These are phyloP conservation scores for Cyanoramphus novaezelandiae DNA, from an alignment of 2,113 vertebrate species.

Conservation along the genomic window DNA sequence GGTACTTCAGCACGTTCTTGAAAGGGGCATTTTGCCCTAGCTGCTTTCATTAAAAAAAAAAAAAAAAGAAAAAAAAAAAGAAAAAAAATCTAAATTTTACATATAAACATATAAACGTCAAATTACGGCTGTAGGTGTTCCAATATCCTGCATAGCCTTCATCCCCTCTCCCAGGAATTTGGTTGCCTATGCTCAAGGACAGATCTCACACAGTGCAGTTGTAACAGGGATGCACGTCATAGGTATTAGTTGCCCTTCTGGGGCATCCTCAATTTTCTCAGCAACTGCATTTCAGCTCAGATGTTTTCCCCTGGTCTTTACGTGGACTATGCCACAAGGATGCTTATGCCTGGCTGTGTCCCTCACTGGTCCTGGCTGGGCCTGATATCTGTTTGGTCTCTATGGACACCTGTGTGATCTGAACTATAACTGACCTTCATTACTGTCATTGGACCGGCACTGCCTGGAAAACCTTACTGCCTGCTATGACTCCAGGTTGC, in stretches of 20 bases:
- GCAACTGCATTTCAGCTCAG: background rate
- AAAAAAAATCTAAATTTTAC: background rate
- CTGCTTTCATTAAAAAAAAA: background rate
- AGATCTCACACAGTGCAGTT: background rate
- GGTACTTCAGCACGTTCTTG: background rate
- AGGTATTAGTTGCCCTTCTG: background rate
- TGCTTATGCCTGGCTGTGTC: background rate
- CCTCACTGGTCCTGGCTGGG: background rate
- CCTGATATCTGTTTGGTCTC: background rate
- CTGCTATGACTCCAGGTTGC: background rate
- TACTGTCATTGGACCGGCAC: background rate
- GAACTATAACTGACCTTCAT: background rate
- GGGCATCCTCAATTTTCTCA: background rate
- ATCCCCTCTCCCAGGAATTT: rapidly evolving
- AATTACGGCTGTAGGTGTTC: background rate
- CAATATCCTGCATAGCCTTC: background rate
- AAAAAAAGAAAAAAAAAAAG: too few species aligned
- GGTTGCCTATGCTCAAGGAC: background rate
- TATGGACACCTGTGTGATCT: background rate
- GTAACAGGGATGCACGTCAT: rapidly evolving
- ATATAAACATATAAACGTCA: background rate
- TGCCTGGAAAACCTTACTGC: background rate
- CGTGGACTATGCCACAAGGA: background rate
- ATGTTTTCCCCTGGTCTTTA: background rate
- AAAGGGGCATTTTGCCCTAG: background rate